A percentile compares a stretch with the other conserved stretches of the same genome.
phyloP scores from a whole-genome alignment of 2,888 invertebrate genomes.

The Meliscaeva auricollis region DNA sequence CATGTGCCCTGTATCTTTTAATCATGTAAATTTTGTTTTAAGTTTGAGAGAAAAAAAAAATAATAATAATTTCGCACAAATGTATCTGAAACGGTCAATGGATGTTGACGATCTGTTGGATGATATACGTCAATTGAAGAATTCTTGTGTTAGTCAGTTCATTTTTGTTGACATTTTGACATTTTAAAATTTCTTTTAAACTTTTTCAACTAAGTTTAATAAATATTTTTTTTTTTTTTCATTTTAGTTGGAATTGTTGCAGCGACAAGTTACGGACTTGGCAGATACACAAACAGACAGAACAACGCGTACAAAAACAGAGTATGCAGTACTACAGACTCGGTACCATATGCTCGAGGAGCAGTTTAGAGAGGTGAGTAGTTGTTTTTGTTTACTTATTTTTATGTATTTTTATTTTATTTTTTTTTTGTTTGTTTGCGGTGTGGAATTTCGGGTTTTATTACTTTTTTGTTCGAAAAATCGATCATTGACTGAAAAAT shows the following conservation, averaged over 20 bases:
- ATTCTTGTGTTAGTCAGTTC: slow-evolving; percentile 82
- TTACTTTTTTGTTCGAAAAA: slow-evolving; percentile 38
- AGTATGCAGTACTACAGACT: slow-evolving; percentile 95
- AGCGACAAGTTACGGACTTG: slow-evolving; percentile 95
- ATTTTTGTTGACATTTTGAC: slow-evolving; percentile 19
- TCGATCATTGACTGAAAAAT: slow-evolving; percentile 33
- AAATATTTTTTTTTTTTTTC: slow-evolving; percentile 72
- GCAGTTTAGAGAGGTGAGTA: slow-evolving; percentile 87
- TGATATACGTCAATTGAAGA: slow-evolving; percentile 82
- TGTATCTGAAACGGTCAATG: slow-evolving; percentile 83
- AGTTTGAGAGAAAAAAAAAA: not conserved
- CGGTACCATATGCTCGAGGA: slow-evolving; percentile 97
- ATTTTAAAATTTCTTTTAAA: slow-evolving; percentile 13
- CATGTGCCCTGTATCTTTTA: not conserved
- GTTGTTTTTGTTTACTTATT: slow-evolving; percentile 24
- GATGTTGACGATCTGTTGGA: slow-evolving; percentile 83
- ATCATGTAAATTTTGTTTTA: slow-evolving; percentile 27
- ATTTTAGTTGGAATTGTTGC: slow-evolving; percentile 94
- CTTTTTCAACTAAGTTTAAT: slow-evolving; percentile 39
- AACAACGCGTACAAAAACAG: slow-evolving; percentile 95
- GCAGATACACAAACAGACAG: slow-evolving; percentile 96
- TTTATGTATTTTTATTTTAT: slow-evolving; percentile 12
- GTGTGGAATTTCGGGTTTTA: too few species aligned
- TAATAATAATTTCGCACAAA: slow-evolving; percentile 77
- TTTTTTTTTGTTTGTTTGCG: slow-evolving; percentile 15